Base-by-base conservation (phyloP, 2,888 invertebrate genomes). In the Morinoia aosen region DNA sequence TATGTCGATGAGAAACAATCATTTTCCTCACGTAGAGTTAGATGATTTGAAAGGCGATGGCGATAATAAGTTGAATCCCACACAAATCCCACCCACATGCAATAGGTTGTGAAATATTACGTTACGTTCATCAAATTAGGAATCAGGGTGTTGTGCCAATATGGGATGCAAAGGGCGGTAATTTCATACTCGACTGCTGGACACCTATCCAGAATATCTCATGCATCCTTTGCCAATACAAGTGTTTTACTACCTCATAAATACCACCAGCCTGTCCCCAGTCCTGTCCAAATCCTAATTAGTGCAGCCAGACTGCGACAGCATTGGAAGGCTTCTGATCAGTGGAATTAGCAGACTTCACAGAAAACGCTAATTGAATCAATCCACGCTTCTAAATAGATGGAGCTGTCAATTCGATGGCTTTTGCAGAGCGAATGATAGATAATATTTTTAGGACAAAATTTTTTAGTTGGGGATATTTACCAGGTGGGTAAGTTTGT, bases 331-430 rank as follows among this genome's bases (percentile, higher is more conserved):
- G 76, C 76, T 76, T 61, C 76, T 76, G 76, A 76, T 76, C 33
- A 76, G 76, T 33, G 76, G 76, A 76, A 33, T 76, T 76, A 76
- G 33, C 19, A 33, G 76, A 33, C 76, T 76, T 76, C 25, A 76
- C 76, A 76, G 61, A 76, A 76, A 76, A 76, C 76, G 76, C 76
- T 76, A 76, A 76, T 76, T 76, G 76, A 76, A 33, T 76, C 76
- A 33, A 25, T 76, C 33, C 25, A 76, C 76, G 25, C 7, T 76
- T 76, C 76, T 14, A 76, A 76, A 76, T 76, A 76, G 76, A 76
- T 33, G 25, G 76, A 76, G 25, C 12, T 76, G 25, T 76, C 76
- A 76, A 76, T 25, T 16, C 25, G 33, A 76, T 76, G 8, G 76
- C 76, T 33, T 76, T 76, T 76, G 19, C 25, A 25, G 76, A 25